Evolutionary conservation across 2,797 vertebrate species (phyloP).

Genomic region (Pangasius larnaudii): DNA sequence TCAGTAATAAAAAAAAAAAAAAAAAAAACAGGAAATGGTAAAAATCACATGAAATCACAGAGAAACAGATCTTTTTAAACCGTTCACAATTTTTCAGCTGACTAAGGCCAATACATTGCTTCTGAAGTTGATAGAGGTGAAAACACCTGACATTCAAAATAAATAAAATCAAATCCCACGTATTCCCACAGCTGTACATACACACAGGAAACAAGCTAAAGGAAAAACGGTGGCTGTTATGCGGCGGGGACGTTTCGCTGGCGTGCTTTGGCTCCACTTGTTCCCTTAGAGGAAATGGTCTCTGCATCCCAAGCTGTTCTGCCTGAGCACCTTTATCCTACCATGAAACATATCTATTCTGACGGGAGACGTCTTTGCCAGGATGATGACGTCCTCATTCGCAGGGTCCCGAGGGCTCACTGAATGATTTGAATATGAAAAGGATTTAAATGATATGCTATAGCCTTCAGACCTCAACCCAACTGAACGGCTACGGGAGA

Average conservation of each 20-base stretch:
- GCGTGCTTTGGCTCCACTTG: background rate
- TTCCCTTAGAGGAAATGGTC: too few relatives aligned
- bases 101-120: background rate
- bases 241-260: background rate
- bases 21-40: background rate
- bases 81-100: background rate
- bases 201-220: background rate
- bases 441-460: background rate
- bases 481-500: background rate
- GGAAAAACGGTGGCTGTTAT: background rate
- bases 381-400: background rate
- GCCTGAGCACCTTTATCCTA: background rate
- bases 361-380: background rate
- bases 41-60: background rate
- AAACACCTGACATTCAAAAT: background rate
- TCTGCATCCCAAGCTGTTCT: background rate
- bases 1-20: background rate
- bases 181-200: background rate
- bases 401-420: too few relatives aligned
- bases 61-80: background rate
- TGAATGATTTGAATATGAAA: background rate
- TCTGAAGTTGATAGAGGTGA: background rate
- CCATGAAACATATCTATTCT: background rate
- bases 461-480: background rate
- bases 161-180: background rate